Evolutionary conservation across 2,797 vertebrate species (phyloP).

Genomic region (Columba guinea): DNA sequence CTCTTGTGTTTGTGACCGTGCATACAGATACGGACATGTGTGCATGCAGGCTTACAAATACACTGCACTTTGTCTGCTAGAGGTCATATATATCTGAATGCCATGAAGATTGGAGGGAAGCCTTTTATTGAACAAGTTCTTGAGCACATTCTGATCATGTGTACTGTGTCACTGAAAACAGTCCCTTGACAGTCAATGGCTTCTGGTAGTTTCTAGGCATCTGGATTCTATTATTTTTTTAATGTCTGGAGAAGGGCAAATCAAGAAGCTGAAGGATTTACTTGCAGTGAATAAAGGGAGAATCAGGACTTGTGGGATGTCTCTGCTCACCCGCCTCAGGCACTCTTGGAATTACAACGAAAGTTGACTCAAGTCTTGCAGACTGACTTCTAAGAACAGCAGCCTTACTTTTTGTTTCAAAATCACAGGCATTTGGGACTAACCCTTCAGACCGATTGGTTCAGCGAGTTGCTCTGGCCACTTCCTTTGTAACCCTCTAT

Average conservation of each 20-base stretch:
- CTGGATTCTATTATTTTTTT: not conserved
- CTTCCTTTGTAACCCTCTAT: not conserved
- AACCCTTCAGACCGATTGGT: rapidly evolving
- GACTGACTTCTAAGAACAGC: not conserved
- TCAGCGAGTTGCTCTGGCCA: not conserved
- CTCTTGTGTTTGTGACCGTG: not conserved
- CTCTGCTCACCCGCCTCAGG: not conserved
- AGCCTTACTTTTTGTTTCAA: not conserved
- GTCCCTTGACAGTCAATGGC: not conserved
- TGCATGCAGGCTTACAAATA: not conserved
- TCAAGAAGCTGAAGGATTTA: not conserved
- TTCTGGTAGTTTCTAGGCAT: not conserved
- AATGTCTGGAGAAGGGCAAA: not conserved
- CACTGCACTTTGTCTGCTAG: not conserved
- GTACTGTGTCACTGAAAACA: not conserved
- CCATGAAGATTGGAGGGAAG: not conserved
- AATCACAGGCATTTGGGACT: not conserved
- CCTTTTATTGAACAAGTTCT: not conserved
- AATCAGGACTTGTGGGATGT: not conserved
- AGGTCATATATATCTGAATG: not conserved
- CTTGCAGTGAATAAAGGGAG: not conserved
- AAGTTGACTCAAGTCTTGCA: not conserved
- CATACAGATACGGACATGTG: not conserved
- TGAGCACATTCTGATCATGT: rapidly evolving
- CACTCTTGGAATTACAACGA: not conserved